Evolutionary conservation across 2,888 invertebrate species (phyloP), one percentile per base, ranked within the genome.

Genomic region (Nycteola revayana): DNA sequence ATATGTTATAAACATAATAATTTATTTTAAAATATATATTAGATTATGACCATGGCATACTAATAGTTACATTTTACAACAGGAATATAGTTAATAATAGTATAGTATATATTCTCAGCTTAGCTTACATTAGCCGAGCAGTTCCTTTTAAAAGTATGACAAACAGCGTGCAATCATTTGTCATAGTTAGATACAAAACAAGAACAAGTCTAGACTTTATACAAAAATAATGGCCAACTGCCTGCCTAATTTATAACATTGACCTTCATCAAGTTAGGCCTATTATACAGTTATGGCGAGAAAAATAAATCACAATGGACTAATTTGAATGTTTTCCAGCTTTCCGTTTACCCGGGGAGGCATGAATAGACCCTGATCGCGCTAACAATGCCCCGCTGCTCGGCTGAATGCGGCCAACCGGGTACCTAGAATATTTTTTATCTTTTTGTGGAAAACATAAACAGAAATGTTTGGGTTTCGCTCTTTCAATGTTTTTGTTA

Each of bases 291-390:
- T 61, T 59, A 51, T 54, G 55, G 66, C 60, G 71, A 73, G 70
- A 75, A 79, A 75, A 75, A 78, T 69, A 74, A 74, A 71, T 69
- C 75, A 83, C 76, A 82, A 77, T 79, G 66, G 73, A 72, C 74
- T 77, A 80, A 84, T 84, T 84, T 83, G 73, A 79, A 81, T 81
- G 77, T 81, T 81, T 77, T 70, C 72, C 66, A 66, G 71, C 66
- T 66, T 62, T 61, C 66, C 68, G 71, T 68, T 77, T 73, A 71
- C 64, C 68, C 65, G 66, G 59, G 65, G 56, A 60, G 60, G 69
- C 64, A 64, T 81, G 76, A 83, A 83, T 79, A 70, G 75, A 63
- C 62, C 59, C 67, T 66, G 75, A 75, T 71, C 67, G 71, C 39
- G 62, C 60, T 62, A 77, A 84, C 83, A 85, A 84, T 79, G 61